These are phyloP conservation scores for Rhabdomys pumilio DNA, from an alignment of 2,797 vertebrate genomes.

Conservation along the genomic window DNA sequence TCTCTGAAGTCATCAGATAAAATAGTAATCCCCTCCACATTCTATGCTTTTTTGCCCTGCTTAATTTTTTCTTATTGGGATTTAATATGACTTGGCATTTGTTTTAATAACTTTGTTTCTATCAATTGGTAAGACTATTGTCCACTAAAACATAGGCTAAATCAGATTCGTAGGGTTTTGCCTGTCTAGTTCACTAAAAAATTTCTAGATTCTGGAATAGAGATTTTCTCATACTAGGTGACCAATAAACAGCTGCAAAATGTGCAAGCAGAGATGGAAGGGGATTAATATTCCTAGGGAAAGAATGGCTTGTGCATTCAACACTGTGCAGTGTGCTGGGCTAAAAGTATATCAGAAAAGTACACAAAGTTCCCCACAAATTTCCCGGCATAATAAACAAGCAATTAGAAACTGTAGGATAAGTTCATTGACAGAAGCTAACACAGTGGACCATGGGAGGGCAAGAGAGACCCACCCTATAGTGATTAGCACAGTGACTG, in stretches of 20 bases:
- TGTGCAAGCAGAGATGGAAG: constrained; percentile 15
- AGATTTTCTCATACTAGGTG: constrained; percentile 46
- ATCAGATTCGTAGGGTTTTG: constrained; percentile 34
- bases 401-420: constrained; percentile 10
- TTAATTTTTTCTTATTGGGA: constrained; percentile 65
- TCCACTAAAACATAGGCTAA: constrained; percentile 46
- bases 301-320: constrained; percentile 20
- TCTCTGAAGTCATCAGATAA: constrained; percentile 22
- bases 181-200: constrained; percentile 48
- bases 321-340: neutral
- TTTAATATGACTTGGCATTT: constrained; percentile 46
- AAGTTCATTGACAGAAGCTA: constrained; percentile 47
- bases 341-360: constrained; percentile 38
- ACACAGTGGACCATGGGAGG: neutral
- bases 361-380: constrained; percentile 22
- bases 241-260: constrained; percentile 35
- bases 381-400: constrained; percentile 54
- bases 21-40: constrained; percentile 31
- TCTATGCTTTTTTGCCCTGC: neutral
- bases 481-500: constrained; percentile 39
- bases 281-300: neutral
- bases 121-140: constrained; percentile 32
- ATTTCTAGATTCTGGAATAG: constrained; percentile 47
- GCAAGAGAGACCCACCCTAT: neutral
- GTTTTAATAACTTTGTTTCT: constrained; percentile 34